Evolutionary conservation across 2,888 invertebrate species (phyloP), one percentile per base, ranked within the genome.

Genomic region (Sipha maydis): DNA sequence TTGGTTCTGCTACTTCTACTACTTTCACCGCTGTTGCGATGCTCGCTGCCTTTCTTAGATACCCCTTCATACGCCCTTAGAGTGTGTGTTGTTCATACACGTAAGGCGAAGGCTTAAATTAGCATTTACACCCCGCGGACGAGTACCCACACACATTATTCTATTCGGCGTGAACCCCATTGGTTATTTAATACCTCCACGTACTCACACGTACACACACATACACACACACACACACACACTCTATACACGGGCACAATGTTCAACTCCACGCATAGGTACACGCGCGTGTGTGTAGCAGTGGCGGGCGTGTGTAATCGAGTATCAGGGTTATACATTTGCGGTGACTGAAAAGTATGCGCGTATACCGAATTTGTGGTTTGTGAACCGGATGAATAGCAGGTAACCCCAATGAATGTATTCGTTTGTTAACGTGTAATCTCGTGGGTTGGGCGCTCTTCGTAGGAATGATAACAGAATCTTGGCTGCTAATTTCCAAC

Each of bases 81-180:
- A n/a, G 7, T 11, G 61, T 19, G 9, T 28, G 67, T 80, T 80
- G 80, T 80, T 80, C 67, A 69, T 69, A 67, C 31, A 31, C 71
- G 17, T n/a, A 17, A 14, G 48, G 28, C 21, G 11, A 25, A 73
- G 25, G 73, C 83, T 83, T 83, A 83, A 83, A 83, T 83, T 83
- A 83, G 83, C 83, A 73, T 83, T 83, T 83, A 83, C 83, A 83
- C 83, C 77, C 69, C 67, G 19, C 41, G 28, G 77, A 85, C 61
- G 41, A 85, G 85, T 67, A 78, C 77, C 75, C 34, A 34, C 34
- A 28, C 77, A 48, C 84, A 41, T 85, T 85, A 85, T 85, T 85
- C 77, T 67, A 67, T 85, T 85, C 85, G 28, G 28, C 61, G 76
- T 85, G 48, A 61, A 69, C 48, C 85, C 77, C 41, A 77, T 85